Base-by-base conservation (phyloP, 2,113 vertebrate genomes). In the Clinocottus analis region DNA sequence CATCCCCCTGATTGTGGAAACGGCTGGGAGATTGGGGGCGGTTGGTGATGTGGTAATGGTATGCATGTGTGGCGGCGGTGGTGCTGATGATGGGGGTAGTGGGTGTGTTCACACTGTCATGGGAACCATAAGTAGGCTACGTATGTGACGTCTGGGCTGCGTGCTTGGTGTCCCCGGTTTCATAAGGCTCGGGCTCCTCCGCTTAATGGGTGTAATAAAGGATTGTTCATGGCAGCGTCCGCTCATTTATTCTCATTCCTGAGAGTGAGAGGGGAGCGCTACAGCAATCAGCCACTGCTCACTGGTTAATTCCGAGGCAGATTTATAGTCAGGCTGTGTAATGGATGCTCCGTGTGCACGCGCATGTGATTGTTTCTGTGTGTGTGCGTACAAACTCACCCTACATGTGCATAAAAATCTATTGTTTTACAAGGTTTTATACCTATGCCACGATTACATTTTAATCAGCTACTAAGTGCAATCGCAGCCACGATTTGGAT, bases 201-300 rank as follows among this genome's bases (percentile, higher is more conserved):
- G 94, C 92, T 94, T 97, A 97, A 97, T 96, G 95, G 94, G 92
- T 89, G 88, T 96, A 96, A 97, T 97, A 96, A 97, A 97, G 94
- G 95, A 96, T 96, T 96, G 94, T 96, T 96, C 95, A 94, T 95
- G 94, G 94, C 93, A 93, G 93, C 91, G 93, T 93, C 94, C 94
- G 91, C 94, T 97, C 96, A 95, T 97, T 96, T 96, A 96, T 97
- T 97, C 96, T 97, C 95, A 95, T 97, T 96, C 94, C 95, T 88
- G 90, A 88, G 95, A 96, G 93, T 93, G 95, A 90, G 93, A 94
- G 95, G 95, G 95, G 94, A 95, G 92, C 86, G 87, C 93, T 88
- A 91, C 90, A 94, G 95, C 96, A 96, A 96, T 96, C 95, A 96
- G 79, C 90, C 58, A 92, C 94, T 91, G 72, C 89, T 85, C 88